These are phyloP conservation scores for Lapara coniferarum DNA, from an alignment of 2,888 invertebrate species.

Conservation along the genomic window DNA sequence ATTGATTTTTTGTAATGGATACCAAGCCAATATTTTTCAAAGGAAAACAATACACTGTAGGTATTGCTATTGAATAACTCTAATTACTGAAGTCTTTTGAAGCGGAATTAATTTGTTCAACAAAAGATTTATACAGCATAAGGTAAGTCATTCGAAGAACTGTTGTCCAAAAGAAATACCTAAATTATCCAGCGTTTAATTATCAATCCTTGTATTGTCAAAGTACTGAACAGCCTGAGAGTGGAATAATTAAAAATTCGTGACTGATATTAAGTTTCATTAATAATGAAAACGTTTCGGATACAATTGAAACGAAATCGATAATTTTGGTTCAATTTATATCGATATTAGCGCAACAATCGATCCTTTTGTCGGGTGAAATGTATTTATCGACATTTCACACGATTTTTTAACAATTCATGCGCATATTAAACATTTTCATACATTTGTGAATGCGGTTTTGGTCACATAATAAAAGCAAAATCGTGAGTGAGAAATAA, in stretches of 20 bases:
- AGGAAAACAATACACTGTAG: not conserved
- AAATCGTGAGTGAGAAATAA: constrained; percentile 29
- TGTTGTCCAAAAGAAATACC: not conserved
- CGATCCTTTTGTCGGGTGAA: constrained; percentile 17
- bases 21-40: not conserved
- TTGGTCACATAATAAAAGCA: constrained; percentile 20
- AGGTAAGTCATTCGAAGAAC: not conserved
- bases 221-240: not conserved
- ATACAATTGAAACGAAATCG: constrained; percentile 24
- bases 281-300: not conserved
- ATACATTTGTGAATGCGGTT: constrained; percentile 20
- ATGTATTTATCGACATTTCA: constrained; percentile 17
- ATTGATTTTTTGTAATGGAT: not conserved
- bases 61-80: not conserved
- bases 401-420: constrained; percentile 17
- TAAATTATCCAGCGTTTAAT: constrained; percentile 1
- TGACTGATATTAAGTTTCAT: constrained; percentile 24
- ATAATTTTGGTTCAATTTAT: constrained; percentile 9
- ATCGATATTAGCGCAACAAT: constrained; percentile 14
- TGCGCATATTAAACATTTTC: constrained; percentile 6
- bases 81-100: constrained; percentile 1
- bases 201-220: not conserved
- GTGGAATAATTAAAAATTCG: constrained; percentile 26
- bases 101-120: not conserved
- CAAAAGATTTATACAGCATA: constrained; percentile 11